Evolutionary conservation across 2,888 invertebrate genomes (phyloP), one percentile per base, ranked within the genome.

Genomic region (Microplitis manilae): DNA sequence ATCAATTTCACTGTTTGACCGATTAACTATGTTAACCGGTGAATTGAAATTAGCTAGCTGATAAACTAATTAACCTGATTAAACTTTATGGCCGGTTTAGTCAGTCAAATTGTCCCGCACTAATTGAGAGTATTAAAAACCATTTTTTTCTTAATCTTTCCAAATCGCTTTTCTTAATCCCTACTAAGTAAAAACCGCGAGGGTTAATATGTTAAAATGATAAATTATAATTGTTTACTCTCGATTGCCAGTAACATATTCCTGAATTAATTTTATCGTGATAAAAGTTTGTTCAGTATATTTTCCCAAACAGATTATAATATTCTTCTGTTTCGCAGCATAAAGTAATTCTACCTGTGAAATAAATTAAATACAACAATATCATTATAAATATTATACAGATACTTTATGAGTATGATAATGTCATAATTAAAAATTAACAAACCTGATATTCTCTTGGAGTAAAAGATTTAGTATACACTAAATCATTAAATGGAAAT

Each of bases 241-340:
- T 67, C 96, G 91, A 80, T 95, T 93, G 83, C 93, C 92, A 85
- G 93, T 92, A 0, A 95, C 94, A 83, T 94, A 92, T 88, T 97
- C 97, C 87, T 97, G 96, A 65, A 98, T 92, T 60, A 98, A 91
- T 90, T 98, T 94, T 0, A 96, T 94, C 0, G 96, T 94, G 79
- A 98, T 94, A 89, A 98, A 98, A 8, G 95, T 94, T 89, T 95
- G 96, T 4, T 97, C 95, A 13, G 94, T 91, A 81, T 93, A 93
- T 80, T 95, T 94, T 71, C 94, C 94, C 82, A 96, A 91, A 87
- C 95, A 96, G 73, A 95, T 93, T 81, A 97, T 94, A 6, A 94
- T 94, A 89, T 97, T 96, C 81, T 92, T 91, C 82, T 93, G 92
- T 83, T 93, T 92, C 0, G 95, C 94, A 60, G 94, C 92, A 84